phyloP scores from a whole-genome alignment of 2,113 vertebrate genomes.

The Typhlomys cinereus region DNA sequence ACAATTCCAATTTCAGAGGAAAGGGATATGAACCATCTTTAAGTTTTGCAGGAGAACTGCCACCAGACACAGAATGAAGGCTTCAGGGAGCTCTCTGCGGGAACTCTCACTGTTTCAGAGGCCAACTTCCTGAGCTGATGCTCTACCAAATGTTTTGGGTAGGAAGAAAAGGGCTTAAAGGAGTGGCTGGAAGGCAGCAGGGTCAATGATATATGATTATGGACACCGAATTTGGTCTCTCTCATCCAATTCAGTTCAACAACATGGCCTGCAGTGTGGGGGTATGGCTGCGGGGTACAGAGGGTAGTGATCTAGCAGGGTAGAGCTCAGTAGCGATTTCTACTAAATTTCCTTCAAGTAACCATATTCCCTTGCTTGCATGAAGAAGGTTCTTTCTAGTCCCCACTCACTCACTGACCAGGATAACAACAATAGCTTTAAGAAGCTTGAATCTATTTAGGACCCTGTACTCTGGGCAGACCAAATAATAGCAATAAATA shows the following conservation, averaged over 20 bases:
- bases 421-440: background rate
- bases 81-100: no score
- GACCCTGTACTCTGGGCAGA: background rate
- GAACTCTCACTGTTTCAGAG: slow-evolving; percentile 18
- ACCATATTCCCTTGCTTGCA: background rate
- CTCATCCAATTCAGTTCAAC: background rate
- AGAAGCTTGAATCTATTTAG: background rate
- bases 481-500: background rate
- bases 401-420: background rate
- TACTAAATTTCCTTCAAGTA: background rate
- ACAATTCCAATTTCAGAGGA: slow-evolving; percentile 18
- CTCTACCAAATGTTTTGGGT: background rate
- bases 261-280: background rate
- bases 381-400: background rate
- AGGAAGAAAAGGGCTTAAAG: background rate
- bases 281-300: background rate
- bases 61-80: background rate
- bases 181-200: background rate
- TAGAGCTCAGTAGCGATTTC: background rate
- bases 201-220: background rate
- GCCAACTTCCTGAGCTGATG: background rate
- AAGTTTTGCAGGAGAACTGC: background rate
- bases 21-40: background rate
- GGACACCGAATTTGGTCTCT: background rate
- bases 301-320: background rate